Evolutionary conservation across 2,797 vertebrate species (phyloP).

Genomic region (Bryconaethiops microstoma): DNA sequence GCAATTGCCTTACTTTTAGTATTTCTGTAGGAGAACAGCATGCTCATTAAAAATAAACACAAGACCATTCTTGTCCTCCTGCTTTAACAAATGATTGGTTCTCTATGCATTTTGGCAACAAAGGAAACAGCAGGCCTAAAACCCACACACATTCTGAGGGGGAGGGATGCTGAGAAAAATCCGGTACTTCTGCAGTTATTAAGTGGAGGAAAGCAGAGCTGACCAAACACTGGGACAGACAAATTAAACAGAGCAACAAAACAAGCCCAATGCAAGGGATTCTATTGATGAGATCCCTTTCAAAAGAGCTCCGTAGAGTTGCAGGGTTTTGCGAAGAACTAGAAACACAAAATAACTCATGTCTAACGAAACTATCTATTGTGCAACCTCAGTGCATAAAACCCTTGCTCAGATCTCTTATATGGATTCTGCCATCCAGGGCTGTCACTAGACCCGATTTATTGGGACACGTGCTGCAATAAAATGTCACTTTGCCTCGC

Average conservation of each 20-base stretch:
- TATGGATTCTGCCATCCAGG: not conserved
- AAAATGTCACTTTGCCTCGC: too few relatives aligned
- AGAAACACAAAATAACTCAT: constrained; percentile 21
- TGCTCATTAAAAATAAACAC: constrained; percentile 28
- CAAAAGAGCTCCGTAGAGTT: not conserved
- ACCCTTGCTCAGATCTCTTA: too few relatives aligned
- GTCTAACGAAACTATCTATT: not conserved
- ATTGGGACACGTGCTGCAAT: too few relatives aligned
- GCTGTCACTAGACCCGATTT: too few relatives aligned
- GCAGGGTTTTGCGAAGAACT: not conserved
- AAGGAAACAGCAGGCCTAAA: constrained; percentile 15
- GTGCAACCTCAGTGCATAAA: not conserved
- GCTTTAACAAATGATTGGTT: constrained; percentile 3
- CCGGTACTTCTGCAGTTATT: constrained; percentile 2
- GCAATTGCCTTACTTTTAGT: constrained; percentile 6
- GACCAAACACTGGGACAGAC: constrained; percentile 10
- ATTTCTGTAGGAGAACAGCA: constrained; percentile 13
- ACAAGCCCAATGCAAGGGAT: constrained; percentile 30
- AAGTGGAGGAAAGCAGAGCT: constrained; percentile 20
- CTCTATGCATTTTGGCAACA: constrained; percentile 11
- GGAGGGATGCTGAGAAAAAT: constrained; percentile 13
- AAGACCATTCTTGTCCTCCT: not conserved
- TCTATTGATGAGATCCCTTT: constrained; percentile 14
- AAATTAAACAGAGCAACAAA: constrained; percentile 6
- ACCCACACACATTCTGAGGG: constrained; percentile 4